Percentiles rank a stretch among this genome's conserved stretches.
phyloP scores from a whole-genome alignment of 2,113 vertebrate genomes.

The Pteruthius melanotis region DNA sequence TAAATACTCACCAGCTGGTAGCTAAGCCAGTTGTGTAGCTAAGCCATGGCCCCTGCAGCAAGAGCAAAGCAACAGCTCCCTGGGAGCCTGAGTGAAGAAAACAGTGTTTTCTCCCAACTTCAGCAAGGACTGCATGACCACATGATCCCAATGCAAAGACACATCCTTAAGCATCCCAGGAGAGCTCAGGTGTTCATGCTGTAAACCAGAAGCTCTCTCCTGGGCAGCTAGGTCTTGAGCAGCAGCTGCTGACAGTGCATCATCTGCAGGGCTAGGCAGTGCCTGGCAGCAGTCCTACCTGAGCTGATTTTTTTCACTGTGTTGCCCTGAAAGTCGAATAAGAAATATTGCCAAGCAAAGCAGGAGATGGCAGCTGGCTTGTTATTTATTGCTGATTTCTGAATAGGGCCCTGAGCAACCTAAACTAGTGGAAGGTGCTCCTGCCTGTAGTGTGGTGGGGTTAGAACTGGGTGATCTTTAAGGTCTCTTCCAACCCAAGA shows the following conservation, averaged over 20 bases:
- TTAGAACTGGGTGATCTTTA: background rate
- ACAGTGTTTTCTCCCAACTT: background rate
- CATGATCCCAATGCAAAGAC: background rate
- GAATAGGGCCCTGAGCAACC: background rate
- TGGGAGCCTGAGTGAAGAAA: background rate
- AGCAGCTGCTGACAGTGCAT: background rate
- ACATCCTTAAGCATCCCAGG: background rate
- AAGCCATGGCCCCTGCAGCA: background rate
- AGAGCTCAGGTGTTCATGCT: background rate
- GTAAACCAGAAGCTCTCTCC: background rate
- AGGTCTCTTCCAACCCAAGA: background rate
- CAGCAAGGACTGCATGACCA: background rate
- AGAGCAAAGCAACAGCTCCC: background rate
- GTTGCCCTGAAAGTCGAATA: background rate
- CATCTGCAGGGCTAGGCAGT: background rate
- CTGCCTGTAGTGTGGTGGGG: rapidly evolving
- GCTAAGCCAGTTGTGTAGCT: background rate
- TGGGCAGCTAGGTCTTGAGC: background rate
- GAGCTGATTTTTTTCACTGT: background rate
- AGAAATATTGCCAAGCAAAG: background rate
- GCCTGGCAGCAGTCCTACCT: background rate
- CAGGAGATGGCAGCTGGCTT: background rate
- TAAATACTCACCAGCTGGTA: background rate
- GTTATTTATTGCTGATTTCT: background rate
- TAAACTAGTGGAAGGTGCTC: background rate